Evolutionary conservation across 2,113 vertebrate genomes (phyloP).

Genomic region (Siphamia tubifer): DNA sequence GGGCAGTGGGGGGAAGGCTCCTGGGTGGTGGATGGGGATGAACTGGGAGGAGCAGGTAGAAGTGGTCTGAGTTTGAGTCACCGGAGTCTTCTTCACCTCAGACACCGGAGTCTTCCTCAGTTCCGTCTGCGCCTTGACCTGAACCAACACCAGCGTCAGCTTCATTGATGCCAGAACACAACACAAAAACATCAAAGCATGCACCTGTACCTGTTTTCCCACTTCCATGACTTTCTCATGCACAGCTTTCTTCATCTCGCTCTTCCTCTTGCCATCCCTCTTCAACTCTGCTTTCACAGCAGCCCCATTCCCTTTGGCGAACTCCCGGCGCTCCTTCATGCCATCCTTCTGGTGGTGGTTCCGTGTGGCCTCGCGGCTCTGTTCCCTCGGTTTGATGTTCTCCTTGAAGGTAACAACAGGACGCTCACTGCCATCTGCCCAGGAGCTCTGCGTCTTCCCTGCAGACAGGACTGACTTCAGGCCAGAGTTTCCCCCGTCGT

Average conservation of each 20-base stretch:
- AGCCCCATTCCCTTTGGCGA: slow-evolving; percentile 79
- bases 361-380: slow-evolving; percentile 83
- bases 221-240: slow-evolving; percentile 85
- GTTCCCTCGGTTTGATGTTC: slow-evolving; percentile 94
- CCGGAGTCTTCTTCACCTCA: slow-evolving; percentile 93
- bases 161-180: too few species aligned
- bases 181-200: not conserved
- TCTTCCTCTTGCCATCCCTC: slow-evolving; percentile 92
- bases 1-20: slow-evolving; percentile 95
- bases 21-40: slow-evolving; percentile 96
- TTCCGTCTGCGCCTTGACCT: slow-evolving; percentile 92
- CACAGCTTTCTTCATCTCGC: slow-evolving; percentile 85
- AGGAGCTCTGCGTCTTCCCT: slow-evolving; percentile 86
- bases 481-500: slow-evolving; percentile 80
- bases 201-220: slow-evolving; percentile 84
- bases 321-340: slow-evolving; percentile 85
- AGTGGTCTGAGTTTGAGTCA: slow-evolving; percentile 85
- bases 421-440: slow-evolving; percentile 86
- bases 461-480: slow-evolving; percentile 92
- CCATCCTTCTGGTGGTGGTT: slow-evolving; percentile 84
- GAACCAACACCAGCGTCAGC: not conserved
- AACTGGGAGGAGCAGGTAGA: slow-evolving; percentile 90
- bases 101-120: slow-evolving; percentile 94
- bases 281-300: slow-evolving; percentile 86
- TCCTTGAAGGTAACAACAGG: slow-evolving; percentile 97